phyloP scores from a whole-genome alignment of 1,140 invertebrate species.

The Drosophila sucinea region DNA sequence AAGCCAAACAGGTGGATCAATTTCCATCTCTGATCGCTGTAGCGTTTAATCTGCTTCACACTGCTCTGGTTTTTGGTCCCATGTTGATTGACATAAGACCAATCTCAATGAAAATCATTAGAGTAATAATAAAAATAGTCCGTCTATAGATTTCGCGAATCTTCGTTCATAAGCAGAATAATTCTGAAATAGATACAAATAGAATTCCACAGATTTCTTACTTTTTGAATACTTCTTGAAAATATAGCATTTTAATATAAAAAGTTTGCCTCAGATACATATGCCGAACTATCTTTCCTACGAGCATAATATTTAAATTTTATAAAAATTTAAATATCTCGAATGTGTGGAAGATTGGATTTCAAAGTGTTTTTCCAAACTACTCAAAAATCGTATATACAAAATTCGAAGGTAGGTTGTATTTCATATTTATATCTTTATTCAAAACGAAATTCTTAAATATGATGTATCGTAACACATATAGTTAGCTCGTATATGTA shows the following conservation, averaged over 20 bases:
- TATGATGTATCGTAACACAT: slow-evolving; percentile 38
- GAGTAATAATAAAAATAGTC: neutral
- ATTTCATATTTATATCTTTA: slow-evolving; percentile 17
- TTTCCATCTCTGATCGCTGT: slow-evolving; percentile 58
- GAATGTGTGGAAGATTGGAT: too few species aligned
- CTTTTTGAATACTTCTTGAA: too few species aligned
- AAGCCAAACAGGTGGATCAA: slow-evolving; percentile 39
- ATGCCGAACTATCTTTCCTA: too few species aligned
- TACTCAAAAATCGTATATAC: too few species aligned
- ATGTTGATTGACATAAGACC: slow-evolving; percentile 38
- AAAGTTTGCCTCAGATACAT: too few species aligned
- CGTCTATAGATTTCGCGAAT: neutral
- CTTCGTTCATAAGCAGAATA: neutral
- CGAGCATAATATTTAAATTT: too few species aligned
- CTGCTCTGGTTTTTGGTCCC: slow-evolving; percentile 54
- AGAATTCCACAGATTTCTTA: too few species aligned
- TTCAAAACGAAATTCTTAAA: slow-evolving; percentile 51
- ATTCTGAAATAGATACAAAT: neutral
- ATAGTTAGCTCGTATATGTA: slow-evolving; percentile 20
- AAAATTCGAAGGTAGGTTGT: neutral
- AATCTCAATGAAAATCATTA: slow-evolving; percentile 5
- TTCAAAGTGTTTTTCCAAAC: too few species aligned
- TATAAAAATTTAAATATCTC: too few species aligned
- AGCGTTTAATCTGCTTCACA: slow-evolving; percentile 64
- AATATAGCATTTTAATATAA: too few species aligned